These are phyloP conservation scores for Pterocles burchelli DNA, from an alignment of 2,113 vertebrate species.

Conservation along the genomic window DNA sequence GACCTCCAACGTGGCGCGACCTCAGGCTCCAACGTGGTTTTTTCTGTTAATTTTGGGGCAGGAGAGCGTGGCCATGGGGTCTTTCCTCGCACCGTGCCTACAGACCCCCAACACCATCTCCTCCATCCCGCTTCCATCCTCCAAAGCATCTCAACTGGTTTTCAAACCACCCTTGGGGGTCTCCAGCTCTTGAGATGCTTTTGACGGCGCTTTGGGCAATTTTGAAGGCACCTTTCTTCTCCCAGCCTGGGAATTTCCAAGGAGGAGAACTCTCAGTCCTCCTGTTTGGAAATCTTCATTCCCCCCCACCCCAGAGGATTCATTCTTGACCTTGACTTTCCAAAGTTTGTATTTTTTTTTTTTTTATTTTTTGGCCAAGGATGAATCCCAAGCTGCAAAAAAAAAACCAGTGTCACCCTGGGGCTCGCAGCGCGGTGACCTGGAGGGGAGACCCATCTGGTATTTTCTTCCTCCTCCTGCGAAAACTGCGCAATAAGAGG, in stretches of 20 bases:
- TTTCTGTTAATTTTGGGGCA: neutral
- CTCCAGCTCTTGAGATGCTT: neutral
- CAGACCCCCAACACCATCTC: neutral
- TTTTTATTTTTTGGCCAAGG: neutral
- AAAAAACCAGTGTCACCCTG: too few species aligned
- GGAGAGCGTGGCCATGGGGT: fast-evolving
- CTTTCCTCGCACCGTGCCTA: neutral
- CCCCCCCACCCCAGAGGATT: neutral
- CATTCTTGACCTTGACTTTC: neutral
- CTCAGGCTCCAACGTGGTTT: neutral
- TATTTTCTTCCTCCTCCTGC: neutral
- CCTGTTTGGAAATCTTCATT: neutral
- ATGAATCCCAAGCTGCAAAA: neutral
- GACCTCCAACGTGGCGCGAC: too few species aligned
- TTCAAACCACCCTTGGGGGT: neutral
- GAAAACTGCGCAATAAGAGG: neutral
- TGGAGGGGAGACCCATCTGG: neutral
- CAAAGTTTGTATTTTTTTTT: neutral
- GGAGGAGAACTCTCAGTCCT: neutral
- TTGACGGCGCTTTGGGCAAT: fast-evolving
- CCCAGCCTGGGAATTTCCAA: neutral
- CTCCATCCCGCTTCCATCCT: neutral
- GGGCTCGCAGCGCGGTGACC: neutral
- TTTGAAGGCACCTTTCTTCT: neutral
- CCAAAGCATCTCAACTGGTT: neutral